A percentile compares a stretch with the other conserved stretches of the same genome.
Evolutionary conservation across 2,888 invertebrate species (phyloP).

Genomic region (Holacanthella duospinosa): DNA sequence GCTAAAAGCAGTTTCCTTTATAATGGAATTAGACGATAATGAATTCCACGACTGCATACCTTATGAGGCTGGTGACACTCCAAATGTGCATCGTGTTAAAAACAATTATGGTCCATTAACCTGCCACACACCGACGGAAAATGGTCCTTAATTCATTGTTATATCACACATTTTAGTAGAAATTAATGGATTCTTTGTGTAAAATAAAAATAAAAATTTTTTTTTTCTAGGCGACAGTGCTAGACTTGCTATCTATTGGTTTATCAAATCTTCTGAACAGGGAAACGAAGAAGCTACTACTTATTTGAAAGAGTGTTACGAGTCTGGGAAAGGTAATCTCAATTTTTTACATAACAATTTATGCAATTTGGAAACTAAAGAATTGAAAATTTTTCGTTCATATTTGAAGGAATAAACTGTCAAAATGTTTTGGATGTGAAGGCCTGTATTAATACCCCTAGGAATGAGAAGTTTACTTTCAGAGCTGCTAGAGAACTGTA

Average conservation of each 20-base stretch:
- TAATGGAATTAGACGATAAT: no score
- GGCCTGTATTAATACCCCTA: slow-evolving; percentile 69
- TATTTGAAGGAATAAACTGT: slow-evolving; percentile 54
- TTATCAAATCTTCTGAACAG: slow-evolving; percentile 84
- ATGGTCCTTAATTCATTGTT: no score
- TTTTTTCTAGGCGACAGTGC: slow-evolving; percentile 58
- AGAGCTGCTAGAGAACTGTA: slow-evolving; percentile 80
- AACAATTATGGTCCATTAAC: no score
- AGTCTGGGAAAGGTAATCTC: slow-evolving; percentile 50
- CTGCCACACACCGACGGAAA: no score
- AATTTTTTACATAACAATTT: background rate
- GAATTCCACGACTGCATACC: no score
- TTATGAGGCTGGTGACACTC: no score
- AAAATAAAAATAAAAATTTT: no score
- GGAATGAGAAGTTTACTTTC: slow-evolving; percentile 75
- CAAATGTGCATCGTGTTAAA: no score
- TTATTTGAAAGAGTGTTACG: slow-evolving; percentile 61
- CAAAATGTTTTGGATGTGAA: slow-evolving; percentile 62
- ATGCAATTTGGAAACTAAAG: background rate
- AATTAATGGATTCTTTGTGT: no score
- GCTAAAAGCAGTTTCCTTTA: no score
- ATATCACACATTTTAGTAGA: no score
- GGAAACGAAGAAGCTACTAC: slow-evolving; percentile 78
- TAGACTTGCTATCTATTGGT: slow-evolving; percentile 74
- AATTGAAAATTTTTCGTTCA: background rate